Percentiles rank a stretch among this genome's conserved stretches.
phyloP scores from a whole-genome alignment of 2,888 invertebrate species.

The Scrobipalpa costella region DNA sequence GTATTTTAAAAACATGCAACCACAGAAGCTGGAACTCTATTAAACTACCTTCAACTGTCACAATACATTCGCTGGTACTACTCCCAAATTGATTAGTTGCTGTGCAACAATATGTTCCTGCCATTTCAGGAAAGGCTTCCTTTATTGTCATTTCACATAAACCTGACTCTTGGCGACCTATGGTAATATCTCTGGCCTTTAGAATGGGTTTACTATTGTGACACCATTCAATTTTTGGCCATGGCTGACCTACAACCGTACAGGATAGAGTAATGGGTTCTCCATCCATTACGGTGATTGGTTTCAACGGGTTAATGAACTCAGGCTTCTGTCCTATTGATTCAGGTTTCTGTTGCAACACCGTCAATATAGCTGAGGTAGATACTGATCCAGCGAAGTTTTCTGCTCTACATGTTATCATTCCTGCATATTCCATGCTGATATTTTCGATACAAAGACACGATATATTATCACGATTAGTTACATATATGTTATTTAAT shows the following conservation, averaged over 20 bases:
- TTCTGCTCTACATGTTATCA: constrained; percentile 93
- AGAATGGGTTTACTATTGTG: constrained; percentile 86
- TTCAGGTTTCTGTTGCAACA: constrained; percentile 77
- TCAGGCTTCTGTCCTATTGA: constrained; percentile 81
- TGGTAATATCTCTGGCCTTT: constrained; percentile 88
- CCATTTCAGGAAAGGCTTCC: constrained; percentile 95
- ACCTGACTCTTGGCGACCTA: constrained; percentile 89
- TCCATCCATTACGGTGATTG: constrained; percentile 93
- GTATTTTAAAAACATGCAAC: constrained; percentile 44
- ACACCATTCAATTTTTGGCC: constrained; percentile 90
- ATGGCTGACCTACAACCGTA: constrained; percentile 88
- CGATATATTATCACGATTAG: constrained; percentile 87
- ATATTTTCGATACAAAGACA: constrained; percentile 88
- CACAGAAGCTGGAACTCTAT: constrained; percentile 43
- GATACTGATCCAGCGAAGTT: constrained; percentile 94
- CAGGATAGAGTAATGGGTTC: constrained; percentile 89
- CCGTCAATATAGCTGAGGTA: constrained; percentile 87
- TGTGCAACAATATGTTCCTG: constrained; percentile 91
- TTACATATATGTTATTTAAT: constrained; percentile 86
- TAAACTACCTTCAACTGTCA: constrained; percentile 89
- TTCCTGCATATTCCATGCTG: constrained; percentile 85
- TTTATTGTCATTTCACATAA: constrained; percentile 89
- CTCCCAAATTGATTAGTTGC: constrained; percentile 92
- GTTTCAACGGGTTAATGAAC: constrained; percentile 87
- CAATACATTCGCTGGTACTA: constrained; percentile 87